Percentiles rank a stretch among this genome's conserved stretches.
These are phyloP conservation scores for Aspidiotus rigidus DNA, from an alignment of 2,888 invertebrate species.

Conservation along the genomic window DNA sequence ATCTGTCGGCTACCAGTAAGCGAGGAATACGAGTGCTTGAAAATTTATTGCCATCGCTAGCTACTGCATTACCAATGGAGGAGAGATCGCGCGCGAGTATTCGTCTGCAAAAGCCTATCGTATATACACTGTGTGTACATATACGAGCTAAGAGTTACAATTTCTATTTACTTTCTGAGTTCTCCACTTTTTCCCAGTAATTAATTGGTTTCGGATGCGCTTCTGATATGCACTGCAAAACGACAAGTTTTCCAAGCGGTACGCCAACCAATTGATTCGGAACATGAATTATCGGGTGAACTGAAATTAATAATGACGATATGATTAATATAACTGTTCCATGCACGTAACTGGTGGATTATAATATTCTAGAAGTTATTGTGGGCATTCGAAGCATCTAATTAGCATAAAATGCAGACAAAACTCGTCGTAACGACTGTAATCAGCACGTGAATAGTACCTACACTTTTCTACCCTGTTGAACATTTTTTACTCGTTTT, in stretches of 20 bases:
- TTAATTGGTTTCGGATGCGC: conserved; percentile 89
- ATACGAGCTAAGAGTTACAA: background rate
- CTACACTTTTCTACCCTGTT: too few species aligned
- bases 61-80: too few species aligned
- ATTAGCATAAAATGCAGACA: too few species aligned
- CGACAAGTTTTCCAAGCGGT: conserved; percentile 74
- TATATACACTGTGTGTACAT: background rate
- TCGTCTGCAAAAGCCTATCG: background rate
- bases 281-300: conserved; percentile 59
- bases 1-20: conserved; percentile 20
- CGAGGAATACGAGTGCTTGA: background rate
- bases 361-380: background rate
- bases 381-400: too few species aligned
- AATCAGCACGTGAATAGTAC: too few species aligned
- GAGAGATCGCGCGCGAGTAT: too few species aligned
- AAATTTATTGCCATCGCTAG: background rate
- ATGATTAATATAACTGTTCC: conserved; percentile 1
- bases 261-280: conserved; percentile 88
- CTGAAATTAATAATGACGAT: conserved; percentile 26
- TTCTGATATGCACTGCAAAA: conserved; percentile 76
- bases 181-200: conserved; percentile 74
- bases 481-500: too few species aligned
- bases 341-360: too few species aligned
- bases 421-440: too few species aligned
- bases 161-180: conserved; percentile 21